Evolutionary conservation across 1,140 invertebrate species (phyloP).

Genomic region (Bombus confusus): DNA sequence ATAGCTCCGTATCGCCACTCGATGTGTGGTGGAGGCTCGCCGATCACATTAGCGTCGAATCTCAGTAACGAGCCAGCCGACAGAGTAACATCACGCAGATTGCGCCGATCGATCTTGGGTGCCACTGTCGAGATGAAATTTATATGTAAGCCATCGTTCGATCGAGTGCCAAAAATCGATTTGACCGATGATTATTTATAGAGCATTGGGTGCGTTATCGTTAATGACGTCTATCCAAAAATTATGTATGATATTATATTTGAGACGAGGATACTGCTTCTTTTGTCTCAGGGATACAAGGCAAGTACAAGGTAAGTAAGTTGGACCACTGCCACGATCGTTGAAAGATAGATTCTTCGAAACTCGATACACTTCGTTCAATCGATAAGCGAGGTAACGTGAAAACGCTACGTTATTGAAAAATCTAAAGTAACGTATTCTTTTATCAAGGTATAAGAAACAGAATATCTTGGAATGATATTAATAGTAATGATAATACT

Average conservation of each 20-base stretch:
- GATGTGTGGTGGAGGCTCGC: constrained; percentile 94
- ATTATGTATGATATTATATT: not conserved
- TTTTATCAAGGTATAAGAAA: too few relatives aligned
- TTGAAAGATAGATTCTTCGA: not conserved
- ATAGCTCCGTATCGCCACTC: constrained; percentile 92
- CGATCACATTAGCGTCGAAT: constrained; percentile 94
- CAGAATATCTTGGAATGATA: too few relatives aligned
- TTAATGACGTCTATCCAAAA: too few relatives aligned
- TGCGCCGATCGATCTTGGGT: constrained; percentile 97
- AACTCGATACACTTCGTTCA: too few relatives aligned
- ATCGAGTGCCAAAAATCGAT: constrained; percentile 45
- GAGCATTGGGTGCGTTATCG: not conserved
- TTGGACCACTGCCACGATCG: not conserved
- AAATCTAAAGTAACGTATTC: too few relatives aligned
- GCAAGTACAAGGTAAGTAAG: not conserved
- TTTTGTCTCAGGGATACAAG: constrained; percentile 34
- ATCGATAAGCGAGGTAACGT: too few relatives aligned
- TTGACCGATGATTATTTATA: constrained; percentile 28
- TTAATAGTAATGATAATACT: too few relatives aligned
- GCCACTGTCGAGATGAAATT: constrained; percentile 86
- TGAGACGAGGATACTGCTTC: not conserved
- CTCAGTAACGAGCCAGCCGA: constrained; percentile 96
- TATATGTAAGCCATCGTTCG: constrained; percentile 2
- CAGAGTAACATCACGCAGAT: constrained; percentile 93
- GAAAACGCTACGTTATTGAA: too few relatives aligned